Evolutionary conservation across 2,113 vertebrate genomes (phyloP).

Genomic region (Hoplias malabaricus): DNA sequence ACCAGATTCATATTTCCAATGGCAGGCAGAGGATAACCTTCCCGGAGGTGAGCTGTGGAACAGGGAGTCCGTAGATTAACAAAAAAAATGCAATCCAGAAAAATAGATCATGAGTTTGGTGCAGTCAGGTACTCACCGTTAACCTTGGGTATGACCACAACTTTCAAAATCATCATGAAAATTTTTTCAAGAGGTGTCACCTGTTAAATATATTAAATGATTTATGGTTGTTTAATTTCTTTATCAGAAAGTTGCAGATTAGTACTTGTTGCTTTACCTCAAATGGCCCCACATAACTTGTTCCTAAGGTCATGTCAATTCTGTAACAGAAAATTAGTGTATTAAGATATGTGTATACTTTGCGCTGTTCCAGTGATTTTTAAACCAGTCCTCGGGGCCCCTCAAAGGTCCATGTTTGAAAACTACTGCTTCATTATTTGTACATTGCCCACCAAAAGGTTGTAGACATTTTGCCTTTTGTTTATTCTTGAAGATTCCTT

Average conservation of each 20-base stretch:
- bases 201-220: constrained; percentile 48
- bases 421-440: too few relatives aligned
- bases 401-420: too few relatives aligned
- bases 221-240: neutral
- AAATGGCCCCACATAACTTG: constrained; percentile 71
- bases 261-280: constrained; percentile 56
- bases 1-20: constrained; percentile 71
- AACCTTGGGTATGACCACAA: constrained; percentile 61
- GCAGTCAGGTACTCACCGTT: constrained; percentile 63
- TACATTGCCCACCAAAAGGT: too few relatives aligned
- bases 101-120: neutral
- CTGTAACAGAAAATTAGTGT: constrained; percentile 60
- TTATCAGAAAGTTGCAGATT: neutral
- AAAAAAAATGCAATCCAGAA: neutral
- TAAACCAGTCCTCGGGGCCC: too few relatives aligned
- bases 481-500: too few relatives aligned
- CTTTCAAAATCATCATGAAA: constrained; percentile 61
- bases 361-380: too few relatives aligned
- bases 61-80: neutral
- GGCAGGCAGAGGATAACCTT: constrained; percentile 72
- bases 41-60: constrained; percentile 55
- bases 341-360: neutral
- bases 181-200: constrained; percentile 60
- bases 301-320: constrained; percentile 62
- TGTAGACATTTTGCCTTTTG: too few relatives aligned